Conservation (phyloP, 2,797 vertebrate genomes). For the Myotis daubentonii region DNA sequence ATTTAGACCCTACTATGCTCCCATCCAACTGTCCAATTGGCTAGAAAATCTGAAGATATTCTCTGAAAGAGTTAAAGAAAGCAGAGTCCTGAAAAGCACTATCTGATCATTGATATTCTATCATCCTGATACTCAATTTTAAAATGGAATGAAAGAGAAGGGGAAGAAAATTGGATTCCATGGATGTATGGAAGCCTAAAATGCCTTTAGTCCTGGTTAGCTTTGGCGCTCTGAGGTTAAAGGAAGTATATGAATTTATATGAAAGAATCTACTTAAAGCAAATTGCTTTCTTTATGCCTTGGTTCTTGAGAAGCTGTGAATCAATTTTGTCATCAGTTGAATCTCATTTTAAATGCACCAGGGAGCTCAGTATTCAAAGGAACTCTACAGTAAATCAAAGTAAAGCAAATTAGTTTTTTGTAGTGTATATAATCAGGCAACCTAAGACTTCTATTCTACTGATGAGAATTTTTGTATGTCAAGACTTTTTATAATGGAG, state of each 20-base stretch:
- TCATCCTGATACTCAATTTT: neutral
- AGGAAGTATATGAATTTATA: neutral
- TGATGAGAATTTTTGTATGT: neutral
- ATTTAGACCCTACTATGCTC: neutral
- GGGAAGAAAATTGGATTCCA: neutral
- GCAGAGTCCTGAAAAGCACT: neutral
- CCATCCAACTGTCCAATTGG: neutral
- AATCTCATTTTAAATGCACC: slow-evolving; percentile 54
- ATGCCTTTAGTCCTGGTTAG: neutral
- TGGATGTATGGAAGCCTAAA: neutral
- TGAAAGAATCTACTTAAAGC: slow-evolving; percentile 19
- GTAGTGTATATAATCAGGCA: neutral
- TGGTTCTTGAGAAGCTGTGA: slow-evolving; percentile 49
- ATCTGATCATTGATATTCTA: neutral
- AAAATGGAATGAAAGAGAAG: neutral
- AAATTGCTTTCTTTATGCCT: neutral
- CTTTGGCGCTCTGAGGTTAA: neutral
- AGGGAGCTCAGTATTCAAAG: neutral
- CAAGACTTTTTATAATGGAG: neutral
- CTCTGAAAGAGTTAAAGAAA: neutral
- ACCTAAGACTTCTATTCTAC: neutral
- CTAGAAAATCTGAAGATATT: neutral
- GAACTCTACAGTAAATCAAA: neutral
- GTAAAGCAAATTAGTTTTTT: slow-evolving; percentile 33
- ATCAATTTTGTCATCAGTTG: slow-evolving; percentile 22